Evolutionary conservation across 2,888 invertebrate genomes (phyloP).

Genomic region (Dryocosmus kuriphilus): DNA sequence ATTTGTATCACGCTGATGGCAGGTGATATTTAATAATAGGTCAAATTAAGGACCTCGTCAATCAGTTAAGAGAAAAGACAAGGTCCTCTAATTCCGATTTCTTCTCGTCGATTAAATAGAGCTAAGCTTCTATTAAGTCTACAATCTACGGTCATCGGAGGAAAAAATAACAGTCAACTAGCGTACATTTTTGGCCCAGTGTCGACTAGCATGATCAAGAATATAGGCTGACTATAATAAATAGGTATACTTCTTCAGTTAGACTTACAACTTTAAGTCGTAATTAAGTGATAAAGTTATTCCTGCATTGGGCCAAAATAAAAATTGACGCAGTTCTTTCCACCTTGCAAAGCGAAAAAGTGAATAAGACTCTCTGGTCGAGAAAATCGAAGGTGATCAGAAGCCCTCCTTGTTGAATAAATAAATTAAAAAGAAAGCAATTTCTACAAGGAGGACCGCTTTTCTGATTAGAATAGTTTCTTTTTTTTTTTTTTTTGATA

Average conservation of each 20-base stretch:
- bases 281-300: conserved; percentile 3
- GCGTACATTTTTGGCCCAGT: conserved; percentile 11
- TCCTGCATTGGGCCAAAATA: conserved; percentile 6
- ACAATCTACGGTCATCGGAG: conserved; percentile 8
- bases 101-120: not conserved
- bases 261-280: conserved; percentile 5
- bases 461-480: not conserved
- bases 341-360: not conserved
- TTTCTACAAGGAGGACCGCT: not conserved
- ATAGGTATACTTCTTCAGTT: not conserved
- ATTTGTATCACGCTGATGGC: conserved; percentile 61
- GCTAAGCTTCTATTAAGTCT: conserved; percentile 2
- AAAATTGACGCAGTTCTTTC: not conserved
- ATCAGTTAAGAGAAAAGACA: not conserved
- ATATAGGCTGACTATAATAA: conserved; percentile 5
- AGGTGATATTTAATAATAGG: conserved; percentile 47
- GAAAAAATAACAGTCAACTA: conserved; percentile 1
- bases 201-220: conserved; percentile 5
- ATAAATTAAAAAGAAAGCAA: not conserved
- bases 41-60: not conserved
- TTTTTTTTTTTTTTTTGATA: not conserved
- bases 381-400: not conserved
- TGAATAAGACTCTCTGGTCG: not conserved
- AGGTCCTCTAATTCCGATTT: not conserved
- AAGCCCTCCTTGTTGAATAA: not conserved